Evolutionary conservation across 2,888 invertebrate genomes (phyloP).

Genomic region (Habroteleia sp.): DNA sequence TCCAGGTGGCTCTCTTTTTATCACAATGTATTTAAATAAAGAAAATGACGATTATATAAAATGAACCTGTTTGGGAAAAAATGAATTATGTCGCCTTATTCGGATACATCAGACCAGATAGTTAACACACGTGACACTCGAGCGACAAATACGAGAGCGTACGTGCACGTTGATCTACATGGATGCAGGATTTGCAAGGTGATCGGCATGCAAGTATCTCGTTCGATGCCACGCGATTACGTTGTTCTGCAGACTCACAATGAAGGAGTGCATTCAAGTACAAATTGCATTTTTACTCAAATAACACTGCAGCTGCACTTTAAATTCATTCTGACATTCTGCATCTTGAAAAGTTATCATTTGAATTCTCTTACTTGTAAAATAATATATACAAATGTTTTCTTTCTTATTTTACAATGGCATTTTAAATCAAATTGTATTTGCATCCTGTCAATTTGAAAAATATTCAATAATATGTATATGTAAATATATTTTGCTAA

Average conservation of each 20-base stretch:
- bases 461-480: too few relatives aligned
- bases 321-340: background rate
- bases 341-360: background rate
- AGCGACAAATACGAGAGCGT: constrained; percentile 21
- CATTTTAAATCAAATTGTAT: too few relatives aligned
- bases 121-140: constrained; percentile 24
- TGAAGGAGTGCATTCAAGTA: constrained; percentile 8
- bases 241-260: constrained; percentile 23
- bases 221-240: constrained; percentile 29
- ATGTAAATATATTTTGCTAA: too few relatives aligned
- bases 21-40: too few relatives aligned
- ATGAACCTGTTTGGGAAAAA: constrained; percentile 2
- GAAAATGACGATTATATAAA: too few relatives aligned
- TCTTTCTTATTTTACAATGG: too few relatives aligned
- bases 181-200: constrained; percentile 58
- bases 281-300: constrained; percentile 21
- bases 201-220: constrained; percentile 25
- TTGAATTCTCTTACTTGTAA: background rate
- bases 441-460: too few relatives aligned
- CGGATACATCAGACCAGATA: constrained; percentile 50
- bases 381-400: too few relatives aligned
- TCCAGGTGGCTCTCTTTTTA: too few relatives aligned
- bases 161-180: constrained; percentile 17
- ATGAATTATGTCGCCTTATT: constrained; percentile 66
- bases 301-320: background rate